A percentile compares a stretch with the other conserved stretches of the same genome.
phyloP scores from a whole-genome alignment of 1,140 invertebrate genomes.

The Penaeus chinensis region DNA sequence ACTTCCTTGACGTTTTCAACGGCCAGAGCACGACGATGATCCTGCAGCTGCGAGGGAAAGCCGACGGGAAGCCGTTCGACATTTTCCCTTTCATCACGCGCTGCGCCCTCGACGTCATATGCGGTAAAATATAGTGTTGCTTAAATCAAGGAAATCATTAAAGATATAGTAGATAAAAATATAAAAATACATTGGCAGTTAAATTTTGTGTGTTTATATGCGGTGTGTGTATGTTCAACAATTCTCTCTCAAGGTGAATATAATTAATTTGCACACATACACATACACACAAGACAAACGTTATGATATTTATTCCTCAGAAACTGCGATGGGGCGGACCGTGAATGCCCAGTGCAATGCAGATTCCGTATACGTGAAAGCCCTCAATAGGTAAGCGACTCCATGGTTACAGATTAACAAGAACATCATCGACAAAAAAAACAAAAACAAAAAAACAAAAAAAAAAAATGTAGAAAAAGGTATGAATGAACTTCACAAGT shows the following conservation, averaged over 20 bases:
- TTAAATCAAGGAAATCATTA: too few relatives aligned
- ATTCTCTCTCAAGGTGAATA: not conserved
- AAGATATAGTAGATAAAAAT: not conserved
- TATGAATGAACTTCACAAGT: too few relatives aligned
- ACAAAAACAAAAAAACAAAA: not conserved
- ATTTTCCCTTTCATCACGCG: slow-evolving; percentile 81
- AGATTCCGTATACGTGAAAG: slow-evolving; percentile 80
- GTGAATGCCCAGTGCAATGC: slow-evolving; percentile 77
- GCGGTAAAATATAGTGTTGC: slow-evolving; percentile 68
- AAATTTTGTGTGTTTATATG: not conserved
- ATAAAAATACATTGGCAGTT: not conserved
- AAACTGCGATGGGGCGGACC: slow-evolving; percentile 85
- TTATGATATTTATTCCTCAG: not conserved
- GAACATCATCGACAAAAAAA: too few relatives aligned
- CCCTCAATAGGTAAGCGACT: slow-evolving; percentile 73
- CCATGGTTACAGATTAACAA: not conserved
- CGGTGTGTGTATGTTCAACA: not conserved
- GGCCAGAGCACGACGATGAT: slow-evolving; percentile 79
- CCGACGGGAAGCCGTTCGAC: slow-evolving; percentile 77
- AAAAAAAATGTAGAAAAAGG: not conserved
- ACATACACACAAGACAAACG: too few relatives aligned
- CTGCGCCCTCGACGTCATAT: slow-evolving; percentile 89
- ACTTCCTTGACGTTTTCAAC: slow-evolving; percentile 85
- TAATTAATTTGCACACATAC: not conserved
- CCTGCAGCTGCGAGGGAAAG: slow-evolving; percentile 74